These are phyloP conservation scores for Apodemia zela DNA, from an alignment of 2,888 invertebrate genomes.

Conservation along the genomic window DNA sequence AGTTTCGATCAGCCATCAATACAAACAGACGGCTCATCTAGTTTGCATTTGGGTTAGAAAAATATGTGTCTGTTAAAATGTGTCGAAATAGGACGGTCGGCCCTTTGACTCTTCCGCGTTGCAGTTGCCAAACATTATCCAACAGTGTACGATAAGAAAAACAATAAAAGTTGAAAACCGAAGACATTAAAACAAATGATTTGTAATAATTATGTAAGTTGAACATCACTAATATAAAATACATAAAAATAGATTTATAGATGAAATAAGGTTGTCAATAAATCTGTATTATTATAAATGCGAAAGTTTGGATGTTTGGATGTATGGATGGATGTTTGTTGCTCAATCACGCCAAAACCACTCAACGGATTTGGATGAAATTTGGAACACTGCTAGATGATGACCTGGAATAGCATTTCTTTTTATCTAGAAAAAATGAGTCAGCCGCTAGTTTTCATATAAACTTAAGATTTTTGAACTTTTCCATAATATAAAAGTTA, in stretches of 20 bases:
- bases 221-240: neutral
- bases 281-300: too few relatives aligned
- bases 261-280: too few relatives aligned
- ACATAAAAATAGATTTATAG: neutral
- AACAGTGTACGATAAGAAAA: neutral
- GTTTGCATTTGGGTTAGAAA: slow-evolving; percentile 26
- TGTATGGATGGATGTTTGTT: too few relatives aligned
- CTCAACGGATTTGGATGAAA: too few relatives aligned
- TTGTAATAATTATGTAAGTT: neutral
- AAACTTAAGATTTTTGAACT: too few relatives aligned
- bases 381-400: too few relatives aligned
- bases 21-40: slow-evolving; percentile 31
- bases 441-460: too few relatives aligned
- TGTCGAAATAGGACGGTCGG: slow-evolving; percentile 49
- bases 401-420: too few relatives aligned
- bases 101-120: slow-evolving; percentile 53
- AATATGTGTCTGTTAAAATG: slow-evolving; percentile 29
- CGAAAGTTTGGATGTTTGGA: too few relatives aligned
- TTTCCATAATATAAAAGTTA: too few relatives aligned
- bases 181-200: neutral
- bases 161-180: slow-evolving; percentile 1
- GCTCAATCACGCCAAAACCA: too few relatives aligned
- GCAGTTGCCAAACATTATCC: slow-evolving; percentile 41
- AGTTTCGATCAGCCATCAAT: slow-evolving; percentile 19
- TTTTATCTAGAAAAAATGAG: too few relatives aligned